Percentiles rank a stretch among this genome's conserved stretches.
Conservation (phyloP, 2,888 invertebrate genomes). For the Eristalis arbustorum region DNA sequence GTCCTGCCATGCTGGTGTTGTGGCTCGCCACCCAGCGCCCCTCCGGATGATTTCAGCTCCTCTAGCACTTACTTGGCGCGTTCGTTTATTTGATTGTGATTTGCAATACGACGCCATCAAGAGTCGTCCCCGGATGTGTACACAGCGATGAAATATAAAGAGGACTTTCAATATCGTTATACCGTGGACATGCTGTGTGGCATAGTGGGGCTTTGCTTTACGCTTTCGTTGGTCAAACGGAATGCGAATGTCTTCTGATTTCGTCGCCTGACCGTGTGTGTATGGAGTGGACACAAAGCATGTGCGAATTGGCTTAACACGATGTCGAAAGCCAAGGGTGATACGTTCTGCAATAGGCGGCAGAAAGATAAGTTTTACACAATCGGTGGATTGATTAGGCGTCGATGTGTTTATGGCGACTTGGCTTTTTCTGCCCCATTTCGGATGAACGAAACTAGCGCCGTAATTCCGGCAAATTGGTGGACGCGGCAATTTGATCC, state of each 20-base stretch:
- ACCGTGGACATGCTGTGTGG: slow-evolving; percentile 24
- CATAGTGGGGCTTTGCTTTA: slow-evolving; percentile 34
- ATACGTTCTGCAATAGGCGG: slow-evolving; percentile 12
- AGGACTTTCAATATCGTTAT: slow-evolving; percentile 43
- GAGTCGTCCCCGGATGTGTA: slow-evolving; percentile 42
- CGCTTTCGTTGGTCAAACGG: slow-evolving; percentile 24
- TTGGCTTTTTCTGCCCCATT: neutral
- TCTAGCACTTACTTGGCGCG: slow-evolving; percentile 31
- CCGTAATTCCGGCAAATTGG: neutral
- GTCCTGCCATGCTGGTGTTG: slow-evolving; percentile 10
- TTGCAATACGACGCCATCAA: slow-evolving; percentile 60
- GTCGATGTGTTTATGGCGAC: slow-evolving; percentile 18
- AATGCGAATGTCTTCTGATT: slow-evolving; percentile 19
- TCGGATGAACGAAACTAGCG: neutral
- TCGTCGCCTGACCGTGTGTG: neutral
- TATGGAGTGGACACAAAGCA: slow-evolving; percentile 25
- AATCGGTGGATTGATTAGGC: slow-evolving; percentile 42
- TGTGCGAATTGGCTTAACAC: slow-evolving; percentile 58
- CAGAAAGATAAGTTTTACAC: slow-evolving; percentile 33
- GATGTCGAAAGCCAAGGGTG: slow-evolving; percentile 41
- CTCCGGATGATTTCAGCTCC: neutral
- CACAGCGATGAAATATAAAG: slow-evolving; percentile 49
- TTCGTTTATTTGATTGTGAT: slow-evolving; percentile 65
- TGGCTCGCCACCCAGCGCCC: neutral
- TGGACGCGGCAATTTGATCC: neutral